A percentile compares a stretch with the other conserved stretches of the same genome.
These are phyloP conservation scores for Pseudoips prasinana DNA, from an alignment of 2,888 invertebrate genomes.

Conservation along the genomic window DNA sequence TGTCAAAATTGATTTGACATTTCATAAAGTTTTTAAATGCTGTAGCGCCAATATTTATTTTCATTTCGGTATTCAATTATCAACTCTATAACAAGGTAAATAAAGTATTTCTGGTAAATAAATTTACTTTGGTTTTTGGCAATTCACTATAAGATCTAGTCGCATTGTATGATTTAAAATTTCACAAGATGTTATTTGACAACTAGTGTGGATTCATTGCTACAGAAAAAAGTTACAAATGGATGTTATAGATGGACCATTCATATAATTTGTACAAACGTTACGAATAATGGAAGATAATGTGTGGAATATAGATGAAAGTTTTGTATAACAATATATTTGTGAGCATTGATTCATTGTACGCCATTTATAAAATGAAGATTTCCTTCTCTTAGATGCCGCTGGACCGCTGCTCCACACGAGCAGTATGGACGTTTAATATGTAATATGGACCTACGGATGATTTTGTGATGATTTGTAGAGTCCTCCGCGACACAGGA, in stretches of 20 bases:
- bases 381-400: too few relatives aligned
- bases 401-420: too few relatives aligned
- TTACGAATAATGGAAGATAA: too few relatives aligned
- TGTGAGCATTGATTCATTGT: too few relatives aligned
- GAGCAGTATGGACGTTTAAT: too few relatives aligned
- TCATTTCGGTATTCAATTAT: slow-evolving; percentile 7
- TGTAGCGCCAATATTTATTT: background rate
- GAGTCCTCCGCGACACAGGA: too few relatives aligned
- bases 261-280: too few relatives aligned
- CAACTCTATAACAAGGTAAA: background rate
- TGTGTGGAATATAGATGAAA: too few relatives aligned
- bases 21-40: slow-evolving; percentile 21
- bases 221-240: slow-evolving; percentile 20
- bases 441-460: too few relatives aligned
- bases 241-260: slow-evolving; percentile 6
- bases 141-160: slow-evolving; percentile 22
- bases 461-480: too few relatives aligned
- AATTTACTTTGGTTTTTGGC: background rate
- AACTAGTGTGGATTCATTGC: slow-evolving; percentile 31
- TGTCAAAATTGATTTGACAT: slow-evolving; percentile 18
- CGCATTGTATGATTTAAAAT: slow-evolving; percentile 23
- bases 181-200: slow-evolving; percentile 17
- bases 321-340: too few relatives aligned
- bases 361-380: too few relatives aligned
- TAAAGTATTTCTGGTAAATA: background rate